phyloP scores from a whole-genome alignment of 2,888 invertebrate species.

The Thymelicus sylvestris region DNA sequence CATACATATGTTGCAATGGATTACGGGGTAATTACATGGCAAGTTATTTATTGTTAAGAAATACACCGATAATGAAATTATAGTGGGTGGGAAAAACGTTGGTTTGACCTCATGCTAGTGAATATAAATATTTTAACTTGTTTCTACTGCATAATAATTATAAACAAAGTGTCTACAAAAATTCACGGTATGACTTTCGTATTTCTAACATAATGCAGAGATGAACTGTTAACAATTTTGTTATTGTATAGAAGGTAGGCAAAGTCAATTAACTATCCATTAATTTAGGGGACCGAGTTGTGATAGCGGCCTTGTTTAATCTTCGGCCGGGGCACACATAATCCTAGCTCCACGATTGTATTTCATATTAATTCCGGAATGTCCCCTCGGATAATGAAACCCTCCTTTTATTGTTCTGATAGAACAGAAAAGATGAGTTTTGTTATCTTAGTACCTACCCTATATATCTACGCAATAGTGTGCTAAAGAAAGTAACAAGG shows the following conservation, averaged over 20 bases:
- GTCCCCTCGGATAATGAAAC: conserved; percentile 62
- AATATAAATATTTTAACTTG: too few species aligned
- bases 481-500: neutral
- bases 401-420: conserved; percentile 48
- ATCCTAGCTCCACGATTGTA: conserved; percentile 59
- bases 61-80: too few species aligned
- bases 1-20: too few species aligned
- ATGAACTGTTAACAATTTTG: neutral
- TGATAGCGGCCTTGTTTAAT: conserved; percentile 17
- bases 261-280: conserved; percentile 6
- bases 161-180: too few species aligned
- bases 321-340: conserved; percentile 44
- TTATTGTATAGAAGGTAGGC: neutral
- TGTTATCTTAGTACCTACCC: neutral
- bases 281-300: conserved; percentile 1
- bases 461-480: neutral
- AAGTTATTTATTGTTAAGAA: too few species aligned
- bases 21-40: too few species aligned
- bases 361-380: conserved; percentile 65
- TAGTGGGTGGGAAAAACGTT: too few species aligned
- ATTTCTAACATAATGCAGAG: too few species aligned
- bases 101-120: too few species aligned
- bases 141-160: too few species aligned
- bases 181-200: too few species aligned
- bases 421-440: neutral